Conservation (phyloP, 2,797 vertebrate species). For the Muscicapa comitata region DNA sequence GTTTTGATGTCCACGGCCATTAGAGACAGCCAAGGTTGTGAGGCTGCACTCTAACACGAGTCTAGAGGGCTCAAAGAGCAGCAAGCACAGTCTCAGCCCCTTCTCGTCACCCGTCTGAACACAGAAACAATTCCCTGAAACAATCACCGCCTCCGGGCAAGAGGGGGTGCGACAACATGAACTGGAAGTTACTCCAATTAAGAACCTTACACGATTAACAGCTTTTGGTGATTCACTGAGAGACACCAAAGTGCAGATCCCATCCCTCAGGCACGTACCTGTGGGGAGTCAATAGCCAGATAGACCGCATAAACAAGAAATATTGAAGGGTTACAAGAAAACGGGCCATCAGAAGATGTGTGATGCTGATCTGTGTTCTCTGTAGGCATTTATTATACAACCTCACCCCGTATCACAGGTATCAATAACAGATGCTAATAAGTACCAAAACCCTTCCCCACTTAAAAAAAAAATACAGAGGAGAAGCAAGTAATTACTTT, state of each 20-base stretch:
- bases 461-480: not conserved
- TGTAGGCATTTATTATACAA: not conserved
- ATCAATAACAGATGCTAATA: not conserved
- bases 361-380: not conserved
- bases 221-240: not conserved
- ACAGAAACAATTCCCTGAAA: not conserved
- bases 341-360: not conserved
- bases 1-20: not conserved
- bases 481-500: not conserved
- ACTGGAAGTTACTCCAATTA: not conserved
- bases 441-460: not conserved
- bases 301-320: not conserved
- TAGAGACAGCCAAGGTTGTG: not conserved
- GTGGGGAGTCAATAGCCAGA: not conserved
- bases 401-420: not conserved
- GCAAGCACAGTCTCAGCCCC: too few species aligned
- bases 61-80: not conserved
- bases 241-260: not conserved
- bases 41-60: fast-evolving
- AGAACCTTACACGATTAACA: not conserved
- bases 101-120: not conserved
- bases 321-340: not conserved
- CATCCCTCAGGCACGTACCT: not conserved
- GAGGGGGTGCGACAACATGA: not conserved
- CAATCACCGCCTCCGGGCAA: not conserved